These are phyloP conservation scores for Chrysolina haemoptera DNA, from an alignment of 2,888 invertebrate genomes.

Conservation along the genomic window DNA sequence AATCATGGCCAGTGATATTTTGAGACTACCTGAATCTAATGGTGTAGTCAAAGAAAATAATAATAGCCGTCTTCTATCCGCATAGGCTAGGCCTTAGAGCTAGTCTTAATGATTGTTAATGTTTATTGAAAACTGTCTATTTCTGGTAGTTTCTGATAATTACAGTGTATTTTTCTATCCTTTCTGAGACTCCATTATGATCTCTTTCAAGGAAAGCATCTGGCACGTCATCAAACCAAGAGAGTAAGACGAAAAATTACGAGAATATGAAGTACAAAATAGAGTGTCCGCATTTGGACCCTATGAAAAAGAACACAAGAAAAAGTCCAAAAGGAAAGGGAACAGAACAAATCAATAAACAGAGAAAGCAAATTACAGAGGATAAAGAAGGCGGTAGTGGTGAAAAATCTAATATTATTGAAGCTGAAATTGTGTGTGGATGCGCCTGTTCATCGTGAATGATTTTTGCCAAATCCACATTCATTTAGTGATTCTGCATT, in stretches of 20 bases:
- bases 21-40: no score
- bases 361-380: not conserved
- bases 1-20: no score
- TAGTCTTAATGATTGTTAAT: no score
- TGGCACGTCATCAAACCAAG: slow-evolving; percentile 21
- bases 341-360: not conserved
- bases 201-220: slow-evolving; percentile 14
- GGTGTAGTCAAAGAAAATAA: not conserved
- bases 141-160: not conserved
- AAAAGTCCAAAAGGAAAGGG: not conserved
- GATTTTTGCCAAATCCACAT: not conserved
- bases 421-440: slow-evolving; percentile 23
- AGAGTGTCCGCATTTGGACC: slow-evolving; percentile 45
- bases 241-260: slow-evolving; percentile 23
- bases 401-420: slow-evolving; percentile 17
- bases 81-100: no score
- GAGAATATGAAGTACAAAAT: slow-evolving; percentile 42
- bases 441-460: slow-evolving; percentile 1
- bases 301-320: not conserved
- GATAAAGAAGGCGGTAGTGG: not conserved
- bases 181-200: no score
- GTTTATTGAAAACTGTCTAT: no score
- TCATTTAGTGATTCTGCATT: not conserved
- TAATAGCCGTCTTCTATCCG: no score
- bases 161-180: not conserved